Base-by-base conservation (phyloP, 2,113 vertebrate genomes). In the Tragelaphus strepsiceros region DNA sequence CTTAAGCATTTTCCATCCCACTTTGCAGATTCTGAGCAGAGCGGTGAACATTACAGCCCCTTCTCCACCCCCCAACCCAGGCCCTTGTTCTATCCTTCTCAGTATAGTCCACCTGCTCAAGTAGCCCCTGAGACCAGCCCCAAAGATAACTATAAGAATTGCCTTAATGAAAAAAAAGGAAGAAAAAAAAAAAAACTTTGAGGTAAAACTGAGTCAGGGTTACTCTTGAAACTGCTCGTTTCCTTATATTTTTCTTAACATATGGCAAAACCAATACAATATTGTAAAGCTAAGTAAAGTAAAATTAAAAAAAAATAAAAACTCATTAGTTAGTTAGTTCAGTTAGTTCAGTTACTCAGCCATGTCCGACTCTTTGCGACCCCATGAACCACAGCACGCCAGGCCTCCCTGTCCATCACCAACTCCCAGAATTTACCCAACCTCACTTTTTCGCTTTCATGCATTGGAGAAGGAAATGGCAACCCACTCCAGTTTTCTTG, bases 241-340 rank as follows among this genome's bases (percentile, higher is more conserved):
- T 77, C 56, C 46, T 88, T 97, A 17, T 83, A 6, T 88, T 95
- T 80, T 78, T 26, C 28, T 64, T 94, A 89, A 81, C 39, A 71
- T 54, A 74, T 89, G 43, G 43, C 43, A 43, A 43, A 43, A 43
- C 43, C 43, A 43, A 43, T 43, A 43, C 43, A 43, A 43, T 43
- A 43, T 43, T 43, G 39, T 43, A 43, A 43, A 43, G 39, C 39
- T 43, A 43, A 43, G 39, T 43, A 43, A 43, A 43, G 39, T 43
- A 43, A 43, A 43, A 43, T 43, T 43, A 43, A 43, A 43, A 43
- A 43, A 39, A 67, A 64, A n/a, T n/a, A 43, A 39, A 96, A 92
- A 35, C 28, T 7, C 78, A 67, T 90, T 61, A 15, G 26, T 62
- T 61, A 15, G 26, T 62, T 62, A 2, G 2, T 62, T 62, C 59